Conservation (phyloP, 2,113 vertebrate species). For the Pipra filicauda region DNA sequence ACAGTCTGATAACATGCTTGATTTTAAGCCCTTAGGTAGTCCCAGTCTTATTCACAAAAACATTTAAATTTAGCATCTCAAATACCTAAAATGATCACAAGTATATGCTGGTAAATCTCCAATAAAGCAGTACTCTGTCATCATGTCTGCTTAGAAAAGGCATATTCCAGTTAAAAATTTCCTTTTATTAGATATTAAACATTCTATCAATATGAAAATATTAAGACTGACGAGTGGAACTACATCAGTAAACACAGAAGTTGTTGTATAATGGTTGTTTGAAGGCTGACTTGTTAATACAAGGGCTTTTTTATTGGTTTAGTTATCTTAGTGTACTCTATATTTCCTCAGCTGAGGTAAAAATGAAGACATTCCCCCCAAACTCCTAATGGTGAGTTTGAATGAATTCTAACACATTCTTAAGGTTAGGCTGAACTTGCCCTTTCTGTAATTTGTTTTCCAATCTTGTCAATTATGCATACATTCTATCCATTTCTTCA, state of each 20-base stretch:
- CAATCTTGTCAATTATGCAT: neutral
- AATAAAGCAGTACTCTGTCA: neutral
- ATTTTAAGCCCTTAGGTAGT: neutral
- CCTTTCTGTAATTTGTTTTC: neutral
- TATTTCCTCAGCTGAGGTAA: neutral
- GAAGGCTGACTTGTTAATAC: neutral
- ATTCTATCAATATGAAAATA: neutral
- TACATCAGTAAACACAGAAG: neutral
- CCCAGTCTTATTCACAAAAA: neutral
- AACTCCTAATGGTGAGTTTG: neutral
- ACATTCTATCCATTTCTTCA: neutral
- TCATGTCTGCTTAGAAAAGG: neutral
- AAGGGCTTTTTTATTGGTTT: neutral
- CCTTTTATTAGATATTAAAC: neutral
- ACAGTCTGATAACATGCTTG: neutral
- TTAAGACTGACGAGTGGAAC: neutral
- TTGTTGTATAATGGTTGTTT: neutral
- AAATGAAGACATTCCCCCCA: neutral
- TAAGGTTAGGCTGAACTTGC: neutral
- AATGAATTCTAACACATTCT: neutral
- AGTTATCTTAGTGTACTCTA: neutral
- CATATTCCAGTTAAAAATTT: neutral
- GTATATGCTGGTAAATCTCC: neutral
- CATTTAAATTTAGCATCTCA: neutral
- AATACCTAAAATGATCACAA: neutral